Evolutionary conservation across 2,113 vertebrate genomes (phyloP).

Genomic region (Siniperca knerii): DNA sequence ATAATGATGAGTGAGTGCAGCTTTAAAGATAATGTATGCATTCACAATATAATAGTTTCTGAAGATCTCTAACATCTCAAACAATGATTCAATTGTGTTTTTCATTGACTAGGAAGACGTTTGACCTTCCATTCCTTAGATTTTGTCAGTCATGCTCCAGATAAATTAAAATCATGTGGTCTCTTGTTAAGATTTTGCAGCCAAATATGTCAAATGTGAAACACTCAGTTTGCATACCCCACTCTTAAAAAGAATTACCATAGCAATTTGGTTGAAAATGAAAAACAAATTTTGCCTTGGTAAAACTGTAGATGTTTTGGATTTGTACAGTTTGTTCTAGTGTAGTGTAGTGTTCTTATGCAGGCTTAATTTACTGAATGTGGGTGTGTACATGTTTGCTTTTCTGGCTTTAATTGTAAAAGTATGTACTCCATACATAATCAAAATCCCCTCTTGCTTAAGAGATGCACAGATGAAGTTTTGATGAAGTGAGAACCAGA

Average conservation of each 20-base stretch:
- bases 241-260: not conserved
- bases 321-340: not conserved
- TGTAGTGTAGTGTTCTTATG: too few species aligned
- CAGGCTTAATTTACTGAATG: constrained; percentile 23
- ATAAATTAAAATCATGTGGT: not conserved
- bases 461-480: not conserved
- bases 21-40: not conserved
- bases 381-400: constrained; percentile 2
- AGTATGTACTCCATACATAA: constrained; percentile 26
- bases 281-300: not conserved
- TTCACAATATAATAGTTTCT: not conserved
- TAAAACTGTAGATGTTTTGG: not conserved
- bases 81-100: not conserved
- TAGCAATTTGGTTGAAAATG: not conserved
- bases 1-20: not conserved
- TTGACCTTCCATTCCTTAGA: not conserved
- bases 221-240: not conserved
- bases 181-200: not conserved
- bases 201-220: not conserved
- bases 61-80: not conserved
- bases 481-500: constrained; percentile 6
- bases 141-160: not conserved
- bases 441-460: not conserved
- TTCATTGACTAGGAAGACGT: not conserved
- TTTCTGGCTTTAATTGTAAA: constrained; percentile 33